Percentiles rank a stretch among this genome's conserved stretches.
Evolutionary conservation across 2,888 invertebrate species (phyloP).

Genomic region (Laspeyria flexula): DNA sequence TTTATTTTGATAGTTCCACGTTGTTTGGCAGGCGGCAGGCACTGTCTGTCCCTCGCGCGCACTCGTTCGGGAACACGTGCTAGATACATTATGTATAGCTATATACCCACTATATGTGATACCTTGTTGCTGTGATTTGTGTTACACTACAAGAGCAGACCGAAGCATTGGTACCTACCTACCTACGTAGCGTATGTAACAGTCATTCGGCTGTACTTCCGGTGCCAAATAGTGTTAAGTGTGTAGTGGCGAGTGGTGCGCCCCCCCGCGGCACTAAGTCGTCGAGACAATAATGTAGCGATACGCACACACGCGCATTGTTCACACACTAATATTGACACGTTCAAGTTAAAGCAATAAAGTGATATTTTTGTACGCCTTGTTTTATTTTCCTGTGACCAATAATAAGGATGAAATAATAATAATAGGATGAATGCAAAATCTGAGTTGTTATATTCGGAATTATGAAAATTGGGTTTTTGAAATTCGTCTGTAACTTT

Average conservation of each 20-base stretch:
- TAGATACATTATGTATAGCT: neutral
- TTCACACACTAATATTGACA: constrained; percentile 39
- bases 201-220: constrained; percentile 20
- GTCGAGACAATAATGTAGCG: constrained; percentile 52
- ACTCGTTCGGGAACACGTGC: no score
- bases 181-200: neutral
- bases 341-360: constrained; percentile 63
- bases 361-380: constrained; percentile 66
- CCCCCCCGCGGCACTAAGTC: neutral
- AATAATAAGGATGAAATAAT: no score
- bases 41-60: neutral
- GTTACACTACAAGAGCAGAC: constrained; percentile 34
- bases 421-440: no score
- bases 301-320: constrained; percentile 42
- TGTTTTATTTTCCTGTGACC: constrained; percentile 34
- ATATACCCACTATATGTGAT: constrained; percentile 30
- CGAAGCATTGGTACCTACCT: constrained; percentile 24
- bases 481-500: no score
- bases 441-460: no score
- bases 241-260: neutral
- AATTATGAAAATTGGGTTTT: no score
- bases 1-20: neutral
- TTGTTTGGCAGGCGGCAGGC: neutral
- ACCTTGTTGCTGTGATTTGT: constrained; percentile 56
- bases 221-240: constrained; percentile 63